These are phyloP conservation scores for Rhinoraja longicauda DNA, from an alignment of 2,797 vertebrate genomes.

Conservation along the genomic window DNA sequence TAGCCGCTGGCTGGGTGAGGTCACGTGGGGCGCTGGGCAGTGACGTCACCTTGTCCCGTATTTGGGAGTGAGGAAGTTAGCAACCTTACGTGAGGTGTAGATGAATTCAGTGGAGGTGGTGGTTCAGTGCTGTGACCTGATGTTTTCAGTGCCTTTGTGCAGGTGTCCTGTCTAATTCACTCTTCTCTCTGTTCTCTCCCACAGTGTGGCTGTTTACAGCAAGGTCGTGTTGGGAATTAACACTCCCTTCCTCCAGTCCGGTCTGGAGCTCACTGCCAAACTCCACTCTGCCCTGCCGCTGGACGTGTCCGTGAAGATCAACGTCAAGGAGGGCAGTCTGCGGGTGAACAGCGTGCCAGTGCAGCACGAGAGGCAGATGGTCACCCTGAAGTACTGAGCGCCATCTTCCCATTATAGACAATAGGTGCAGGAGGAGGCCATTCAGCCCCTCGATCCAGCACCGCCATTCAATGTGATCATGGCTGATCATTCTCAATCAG, in stretches of 20 bases:
- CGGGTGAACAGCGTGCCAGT: conserved; percentile 63
- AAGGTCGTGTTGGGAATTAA: conserved; percentile 67
- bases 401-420: too few species aligned
- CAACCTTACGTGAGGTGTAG: too few species aligned
- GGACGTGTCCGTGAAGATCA: conserved; percentile 52
- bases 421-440: too few species aligned
- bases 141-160: background rate
- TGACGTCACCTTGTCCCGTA: too few species aligned
- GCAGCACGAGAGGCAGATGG: conserved; percentile 56
- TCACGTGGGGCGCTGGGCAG: too few species aligned
- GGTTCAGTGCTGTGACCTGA: background rate
- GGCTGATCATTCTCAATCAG: too few species aligned
- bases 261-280: conserved; percentile 55
- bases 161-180: background rate
- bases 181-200: conserved; percentile 39
- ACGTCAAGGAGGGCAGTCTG: conserved; percentile 60
- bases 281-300: conserved; percentile 52
- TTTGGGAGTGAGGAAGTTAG: too few species aligned
- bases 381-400: conserved; percentile 55
- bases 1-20: too few species aligned
- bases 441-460: too few species aligned
- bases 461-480: too few species aligned
- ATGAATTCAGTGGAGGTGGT: too few species aligned
- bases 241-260: conserved; percentile 60
- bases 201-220: conserved; percentile 60